Evolutionary conservation across 2,888 invertebrate species (phyloP).

Genomic region (Cosmia pyralina): DNA sequence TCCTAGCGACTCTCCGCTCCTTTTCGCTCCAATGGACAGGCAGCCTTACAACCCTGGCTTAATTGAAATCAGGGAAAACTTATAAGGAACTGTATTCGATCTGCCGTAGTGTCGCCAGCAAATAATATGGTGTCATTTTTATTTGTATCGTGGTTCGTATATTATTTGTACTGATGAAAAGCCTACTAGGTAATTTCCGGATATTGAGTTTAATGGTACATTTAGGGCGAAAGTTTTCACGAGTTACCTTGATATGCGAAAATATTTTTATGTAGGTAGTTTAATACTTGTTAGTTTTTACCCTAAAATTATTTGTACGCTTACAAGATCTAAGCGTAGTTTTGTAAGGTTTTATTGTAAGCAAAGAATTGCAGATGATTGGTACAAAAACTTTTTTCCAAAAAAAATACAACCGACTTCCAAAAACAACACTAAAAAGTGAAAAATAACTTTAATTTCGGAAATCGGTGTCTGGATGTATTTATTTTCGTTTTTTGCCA

Average conservation of each 20-base stretch:
- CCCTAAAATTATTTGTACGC: neutral
- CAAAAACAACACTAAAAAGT: no score
- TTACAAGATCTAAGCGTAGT: neutral
- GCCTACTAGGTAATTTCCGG: neutral
- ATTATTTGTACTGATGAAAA: neutral
- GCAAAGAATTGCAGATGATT: neutral
- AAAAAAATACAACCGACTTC: no score
- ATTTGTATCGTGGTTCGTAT: slow-evolving; percentile 16
- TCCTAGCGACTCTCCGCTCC: neutral
- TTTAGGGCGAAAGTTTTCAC: neutral
- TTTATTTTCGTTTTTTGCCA: no score
- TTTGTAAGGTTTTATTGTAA: neutral
- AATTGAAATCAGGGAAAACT: slow-evolving; percentile 47
- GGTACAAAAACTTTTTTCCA: no score
- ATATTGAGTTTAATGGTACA: slow-evolving; percentile 15
- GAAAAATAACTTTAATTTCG: no score
- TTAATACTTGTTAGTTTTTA: neutral
- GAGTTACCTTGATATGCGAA: neutral
- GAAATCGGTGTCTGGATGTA: no score
- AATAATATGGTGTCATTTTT: slow-evolving; percentile 30
- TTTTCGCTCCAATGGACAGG: neutral
- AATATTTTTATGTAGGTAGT: neutral
- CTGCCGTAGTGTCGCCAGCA: slow-evolving; percentile 5
- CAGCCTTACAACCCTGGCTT: slow-evolving; percentile 26
- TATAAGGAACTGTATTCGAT: slow-evolving; percentile 49